These are phyloP conservation scores for Pegoplata infirma DNA, from an alignment of 2,888 invertebrate genomes.

Conservation along the genomic window DNA sequence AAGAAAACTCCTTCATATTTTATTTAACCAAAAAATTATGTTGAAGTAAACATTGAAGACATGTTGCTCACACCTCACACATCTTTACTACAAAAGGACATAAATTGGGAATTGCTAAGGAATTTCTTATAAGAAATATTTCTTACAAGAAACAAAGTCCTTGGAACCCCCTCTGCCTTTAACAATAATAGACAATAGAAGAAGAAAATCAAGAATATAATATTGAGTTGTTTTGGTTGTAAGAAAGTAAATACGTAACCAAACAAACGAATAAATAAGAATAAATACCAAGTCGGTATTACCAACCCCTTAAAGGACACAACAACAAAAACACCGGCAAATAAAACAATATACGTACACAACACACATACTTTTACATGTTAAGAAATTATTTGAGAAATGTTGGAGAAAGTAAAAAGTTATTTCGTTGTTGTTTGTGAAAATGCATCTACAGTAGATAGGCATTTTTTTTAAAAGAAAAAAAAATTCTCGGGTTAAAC, in stretches of 20 bases:
- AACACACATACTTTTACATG: too few relatives aligned
- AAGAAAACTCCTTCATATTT: not conserved
- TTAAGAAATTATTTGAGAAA: too few relatives aligned
- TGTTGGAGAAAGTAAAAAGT: too few relatives aligned
- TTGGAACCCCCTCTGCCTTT: not conserved
- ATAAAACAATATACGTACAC: conserved; percentile 12
- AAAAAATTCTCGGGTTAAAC: too few relatives aligned
- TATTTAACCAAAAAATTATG: conserved; percentile 40
- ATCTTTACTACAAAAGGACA: not conserved
- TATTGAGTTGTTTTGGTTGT: conserved; percentile 41
- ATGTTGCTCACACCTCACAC: conserved; percentile 45
- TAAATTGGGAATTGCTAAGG: conserved; percentile 41
- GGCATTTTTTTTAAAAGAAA: too few relatives aligned
- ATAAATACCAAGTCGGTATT: not conserved
- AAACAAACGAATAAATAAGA: not conserved
- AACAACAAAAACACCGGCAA: not conserved
- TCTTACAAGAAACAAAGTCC: not conserved
- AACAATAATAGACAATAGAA: not conserved
- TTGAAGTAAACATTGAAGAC: conserved; percentile 35
- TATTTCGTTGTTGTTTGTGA: not conserved
- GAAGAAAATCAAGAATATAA: conserved; percentile 14
- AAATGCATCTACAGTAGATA: too few relatives aligned
- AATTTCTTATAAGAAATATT: conserved; percentile 55
- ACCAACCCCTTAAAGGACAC: conserved; percentile 31
- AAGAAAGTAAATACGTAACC: conserved; percentile 49